phyloP scores from a whole-genome alignment of 2,888 invertebrate species.

The Mellilla xanthometata region DNA sequence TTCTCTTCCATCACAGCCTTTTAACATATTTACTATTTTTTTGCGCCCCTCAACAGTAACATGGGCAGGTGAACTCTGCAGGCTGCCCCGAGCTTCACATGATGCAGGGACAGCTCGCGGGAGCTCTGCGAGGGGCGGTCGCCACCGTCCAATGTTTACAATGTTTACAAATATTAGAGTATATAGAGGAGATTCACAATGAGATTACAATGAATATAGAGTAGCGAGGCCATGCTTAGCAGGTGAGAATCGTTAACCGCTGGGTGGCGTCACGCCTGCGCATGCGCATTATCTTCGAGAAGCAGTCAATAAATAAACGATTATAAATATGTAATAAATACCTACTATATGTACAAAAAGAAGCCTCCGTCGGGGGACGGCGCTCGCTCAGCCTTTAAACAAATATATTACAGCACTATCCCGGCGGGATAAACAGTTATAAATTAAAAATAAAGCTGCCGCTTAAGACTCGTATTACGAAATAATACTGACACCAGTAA shows the following conservation, averaged over 20 bases:
- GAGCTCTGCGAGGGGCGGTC: constrained; percentile 34
- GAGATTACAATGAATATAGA: constrained; percentile 74
- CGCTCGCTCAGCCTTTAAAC: constrained; percentile 76
- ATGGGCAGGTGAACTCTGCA: background rate
- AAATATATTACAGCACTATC: constrained; percentile 81
- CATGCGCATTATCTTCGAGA: constrained; percentile 76
- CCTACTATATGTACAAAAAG: constrained; percentile 82
- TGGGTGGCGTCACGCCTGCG: constrained; percentile 60
- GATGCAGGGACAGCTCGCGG: constrained; percentile 33
- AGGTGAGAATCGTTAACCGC: constrained; percentile 73
- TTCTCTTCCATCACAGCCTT: constrained; percentile 47
- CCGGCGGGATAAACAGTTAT: constrained; percentile 76
- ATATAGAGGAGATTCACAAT: constrained; percentile 72
- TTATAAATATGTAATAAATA: constrained; percentile 84
- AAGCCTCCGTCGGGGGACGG: constrained; percentile 69
- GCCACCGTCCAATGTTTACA: constrained; percentile 77
- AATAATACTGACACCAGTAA: constrained; percentile 82
- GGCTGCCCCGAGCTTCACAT: background rate
- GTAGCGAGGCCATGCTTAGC: constrained; percentile 76
- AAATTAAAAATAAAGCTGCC: constrained; percentile 82
- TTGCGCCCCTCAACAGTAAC: constrained; percentile 49
- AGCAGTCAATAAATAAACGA: constrained; percentile 83
- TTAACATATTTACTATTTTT: constrained; percentile 69
- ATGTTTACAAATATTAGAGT: constrained; percentile 65
- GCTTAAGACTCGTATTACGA: constrained; percentile 80